Evolutionary conservation across 2,888 invertebrate species (phyloP), one percentile per base, ranked within the genome.

Genomic region (Tipula vernalis): DNA sequence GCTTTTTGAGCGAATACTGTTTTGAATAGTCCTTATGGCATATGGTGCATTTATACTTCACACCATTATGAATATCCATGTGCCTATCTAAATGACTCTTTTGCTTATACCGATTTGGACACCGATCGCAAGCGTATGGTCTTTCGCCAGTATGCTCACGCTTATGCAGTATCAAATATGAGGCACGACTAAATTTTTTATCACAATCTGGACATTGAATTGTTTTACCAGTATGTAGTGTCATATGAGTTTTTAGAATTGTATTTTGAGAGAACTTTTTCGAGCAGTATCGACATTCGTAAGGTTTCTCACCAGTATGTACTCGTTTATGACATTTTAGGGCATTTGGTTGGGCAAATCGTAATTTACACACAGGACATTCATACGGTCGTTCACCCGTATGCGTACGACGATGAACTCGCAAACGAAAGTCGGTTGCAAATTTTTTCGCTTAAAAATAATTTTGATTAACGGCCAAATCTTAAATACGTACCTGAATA

Each of bases 221-320:
- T 8, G 89, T 90, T 88, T 90, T 90, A 36, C 89, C 90, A 88
- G 89, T 89, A 86, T 90, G 90, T 3, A 90, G 87, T 84, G 90
- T 89, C 89, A 90, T 89, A 86, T 90, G 90, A 0, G 90, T 90
- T 36, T 90, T 90, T 88, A 90, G 88, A 39, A 89, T 90, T 15
- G 90, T 90, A 87, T 90, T 89, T 87, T 90, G 90, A 86, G 89
- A 90, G 86, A 90, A 90, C 10, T 89, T 88, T 87, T 90, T 90
- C 0, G 89, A 89, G 86, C 90, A 90, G 85, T 89, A 88, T 87
- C 89, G 89, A 86, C 90, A 90, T 51, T 89, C 89, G 47, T 90
- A 90, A 0, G 90, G 90, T 13, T 89, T 89, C 87, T 90, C 90
- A 4, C 90, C 89, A 0, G 90, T 90, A 36, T 90, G 90, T 0